Conservation (phyloP, 2,797 vertebrate genomes). For the Botia almorhae region DNA sequence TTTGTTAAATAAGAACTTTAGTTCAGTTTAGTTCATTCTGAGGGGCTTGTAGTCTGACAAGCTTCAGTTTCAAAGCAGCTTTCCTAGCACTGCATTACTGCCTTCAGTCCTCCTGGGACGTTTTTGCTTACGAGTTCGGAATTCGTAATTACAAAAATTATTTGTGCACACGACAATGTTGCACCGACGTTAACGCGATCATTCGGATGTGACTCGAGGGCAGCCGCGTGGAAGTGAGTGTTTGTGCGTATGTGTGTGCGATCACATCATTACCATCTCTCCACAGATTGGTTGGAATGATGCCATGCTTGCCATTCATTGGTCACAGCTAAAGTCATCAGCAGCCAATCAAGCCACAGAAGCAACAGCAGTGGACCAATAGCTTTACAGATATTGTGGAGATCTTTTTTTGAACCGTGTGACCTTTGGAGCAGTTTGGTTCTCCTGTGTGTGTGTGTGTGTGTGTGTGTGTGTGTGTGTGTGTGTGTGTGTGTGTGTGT, state of each 20-base stretch:
- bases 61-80: too few relatives aligned
- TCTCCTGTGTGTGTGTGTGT: background rate
- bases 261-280: slow-evolving; percentile 39
- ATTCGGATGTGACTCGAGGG: background rate
- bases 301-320: slow-evolving; percentile 49
- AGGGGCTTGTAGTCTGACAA: too few relatives aligned
- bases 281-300: slow-evolving; percentile 47
- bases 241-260: slow-evolving; percentile 3
- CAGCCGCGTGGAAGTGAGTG: background rate
- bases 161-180: background rate
- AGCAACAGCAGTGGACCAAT: slow-evolving; percentile 55
- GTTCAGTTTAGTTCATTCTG: too few relatives aligned
- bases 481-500: slow-evolving; percentile 59
- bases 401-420: background rate
- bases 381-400: slow-evolving; percentile 14
- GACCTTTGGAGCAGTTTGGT: slow-evolving; percentile 16
- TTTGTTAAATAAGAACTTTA: too few relatives aligned
- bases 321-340: slow-evolving; percentile 54
- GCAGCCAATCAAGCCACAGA: slow-evolving; percentile 58
- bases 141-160: background rate
- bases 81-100: background rate
- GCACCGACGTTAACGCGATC: too few relatives aligned
- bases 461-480: background rate
- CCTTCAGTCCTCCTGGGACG: background rate
- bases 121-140: background rate